Evolutionary conservation across 2,113 vertebrate genomes (phyloP), one percentile per base, ranked within the genome.

Genomic region (Serinus canaria): DNA sequence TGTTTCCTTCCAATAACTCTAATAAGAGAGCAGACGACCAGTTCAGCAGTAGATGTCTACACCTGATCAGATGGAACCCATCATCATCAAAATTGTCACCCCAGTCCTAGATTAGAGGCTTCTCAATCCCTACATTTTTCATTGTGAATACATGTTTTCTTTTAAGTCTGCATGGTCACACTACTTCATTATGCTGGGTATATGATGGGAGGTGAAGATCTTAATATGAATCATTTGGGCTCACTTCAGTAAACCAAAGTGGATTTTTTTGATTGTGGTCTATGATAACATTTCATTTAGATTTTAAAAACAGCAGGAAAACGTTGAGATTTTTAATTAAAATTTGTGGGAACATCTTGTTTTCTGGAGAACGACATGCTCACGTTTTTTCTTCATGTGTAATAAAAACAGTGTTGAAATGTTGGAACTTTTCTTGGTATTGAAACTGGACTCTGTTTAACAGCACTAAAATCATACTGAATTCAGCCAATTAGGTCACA

Each of bases 221-320:
- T 94, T 52, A 89, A 94, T 93, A 95, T 95, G 2, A 94, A 89
- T 90, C 52, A 89, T 91, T 91, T 82, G 44, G 62, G 35, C 47
- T 87, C 62, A 84, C 41, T 91, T 95, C 66, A 87, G 33, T 60
- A 84, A 78, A 64, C 4, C 44, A 49, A 78, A 84, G 41, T 39
- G 18, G 8, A 62, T 59, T 67, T 70, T 90, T 95, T 82, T 90
- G 10, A 87, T 87, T 84, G 13, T 89, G 62, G 39, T 63, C 56
- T 60, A 68, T 15, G 73, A 94, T 75, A 95, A 60, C 27, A 37
- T 87, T 87, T 92, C 49, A 58, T 82, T 87, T 89, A 58, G 25
- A 52, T 82, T 88, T 84, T 79, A 31, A 79, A 92, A 97, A 27
- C 44, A 85, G 50, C 44, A 79, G 53, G 70, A 91, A 78, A 92